Conservation (phyloP, 2,888 invertebrate species). For the Criorhina ranunculi region DNA sequence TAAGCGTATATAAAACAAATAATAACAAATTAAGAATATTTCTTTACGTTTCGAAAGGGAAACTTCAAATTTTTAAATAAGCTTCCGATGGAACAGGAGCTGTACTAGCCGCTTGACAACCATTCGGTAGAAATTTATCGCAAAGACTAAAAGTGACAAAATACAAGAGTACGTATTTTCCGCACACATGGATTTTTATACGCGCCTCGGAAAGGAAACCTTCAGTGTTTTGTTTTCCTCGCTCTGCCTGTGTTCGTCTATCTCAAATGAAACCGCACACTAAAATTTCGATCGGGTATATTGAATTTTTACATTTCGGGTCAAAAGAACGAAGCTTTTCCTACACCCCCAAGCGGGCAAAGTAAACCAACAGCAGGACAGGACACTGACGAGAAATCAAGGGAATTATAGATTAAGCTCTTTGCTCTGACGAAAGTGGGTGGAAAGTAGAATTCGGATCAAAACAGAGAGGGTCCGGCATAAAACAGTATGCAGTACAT, state of each 20-base stretch:
- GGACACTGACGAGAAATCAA: constrained; percentile 53
- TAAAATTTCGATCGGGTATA: constrained; percentile 73
- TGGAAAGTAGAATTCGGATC: constrained; percentile 59
- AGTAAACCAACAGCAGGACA: constrained; percentile 45
- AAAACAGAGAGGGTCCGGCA: constrained; percentile 67
- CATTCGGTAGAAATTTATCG: constrained; percentile 49
- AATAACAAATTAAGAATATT: background rate
- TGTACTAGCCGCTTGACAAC: constrained; percentile 31
- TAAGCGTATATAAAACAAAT: background rate
- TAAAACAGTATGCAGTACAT: background rate
- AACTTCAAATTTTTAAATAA: background rate
- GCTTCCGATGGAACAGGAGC: background rate
- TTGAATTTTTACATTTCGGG: constrained; percentile 74
- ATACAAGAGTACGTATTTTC: constrained; percentile 50
- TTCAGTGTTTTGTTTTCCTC: constrained; percentile 58
- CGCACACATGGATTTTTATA: constrained; percentile 65
- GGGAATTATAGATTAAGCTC: constrained; percentile 49
- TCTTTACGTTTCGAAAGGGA: background rate
- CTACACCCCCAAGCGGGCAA: constrained; percentile 47
- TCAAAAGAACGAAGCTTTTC: constrained; percentile 74
- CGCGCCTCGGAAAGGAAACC: constrained; percentile 53
- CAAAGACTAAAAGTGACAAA: constrained; percentile 60
- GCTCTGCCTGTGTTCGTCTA: constrained; percentile 66
- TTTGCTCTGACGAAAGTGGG: constrained; percentile 43
- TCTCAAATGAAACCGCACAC: constrained; percentile 73